Evolutionary conservation across 2,797 vertebrate genomes (phyloP).

Genomic region (Pangasius krempfi): DNA sequence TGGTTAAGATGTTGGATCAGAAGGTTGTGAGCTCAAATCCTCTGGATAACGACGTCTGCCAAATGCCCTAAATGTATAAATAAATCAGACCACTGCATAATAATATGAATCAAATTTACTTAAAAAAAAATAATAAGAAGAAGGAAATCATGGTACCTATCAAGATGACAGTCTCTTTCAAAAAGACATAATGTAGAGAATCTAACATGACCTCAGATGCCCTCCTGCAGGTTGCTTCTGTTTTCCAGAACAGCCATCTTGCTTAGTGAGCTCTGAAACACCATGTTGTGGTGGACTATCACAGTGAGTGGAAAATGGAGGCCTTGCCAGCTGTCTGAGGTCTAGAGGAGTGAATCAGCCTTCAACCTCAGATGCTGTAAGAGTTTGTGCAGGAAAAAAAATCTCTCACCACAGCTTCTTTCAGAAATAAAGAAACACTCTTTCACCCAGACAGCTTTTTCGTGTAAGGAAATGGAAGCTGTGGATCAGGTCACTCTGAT

Average conservation of each 20-base stretch:
- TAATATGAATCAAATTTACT: not conserved
- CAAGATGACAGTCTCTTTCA: not conserved
- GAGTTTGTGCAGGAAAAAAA: conserved; percentile 34
- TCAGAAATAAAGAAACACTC: conserved; percentile 35
- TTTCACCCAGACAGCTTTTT: conserved; percentile 18
- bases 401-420: conserved; percentile 37
- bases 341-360: conserved; percentile 52
- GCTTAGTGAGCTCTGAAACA: conserved; percentile 53
- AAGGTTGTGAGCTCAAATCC: too few relatives aligned
- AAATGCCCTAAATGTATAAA: not conserved
- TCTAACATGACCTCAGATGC: conserved; percentile 26
- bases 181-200: not conserved
- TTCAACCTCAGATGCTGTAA: conserved; percentile 48
- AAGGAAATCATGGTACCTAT: not conserved
- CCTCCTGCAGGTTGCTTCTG: conserved; percentile 35
- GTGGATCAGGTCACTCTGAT: conserved; percentile 68
- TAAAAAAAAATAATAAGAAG: not conserved
- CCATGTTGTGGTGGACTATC: conserved; percentile 47
- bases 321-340: conserved; percentile 54
- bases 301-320: conserved; percentile 54
- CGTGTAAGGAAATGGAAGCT: conserved; percentile 54
- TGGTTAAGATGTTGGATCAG: too few relatives aligned
- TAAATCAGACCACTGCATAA: not conserved
- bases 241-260: conserved; percentile 40
- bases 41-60: too few relatives aligned